Percentiles rank a stretch among this genome's conserved stretches.
Conservation (phyloP, 2,797 vertebrate genomes). For the Paratrypauchen microcephalus region DNA sequence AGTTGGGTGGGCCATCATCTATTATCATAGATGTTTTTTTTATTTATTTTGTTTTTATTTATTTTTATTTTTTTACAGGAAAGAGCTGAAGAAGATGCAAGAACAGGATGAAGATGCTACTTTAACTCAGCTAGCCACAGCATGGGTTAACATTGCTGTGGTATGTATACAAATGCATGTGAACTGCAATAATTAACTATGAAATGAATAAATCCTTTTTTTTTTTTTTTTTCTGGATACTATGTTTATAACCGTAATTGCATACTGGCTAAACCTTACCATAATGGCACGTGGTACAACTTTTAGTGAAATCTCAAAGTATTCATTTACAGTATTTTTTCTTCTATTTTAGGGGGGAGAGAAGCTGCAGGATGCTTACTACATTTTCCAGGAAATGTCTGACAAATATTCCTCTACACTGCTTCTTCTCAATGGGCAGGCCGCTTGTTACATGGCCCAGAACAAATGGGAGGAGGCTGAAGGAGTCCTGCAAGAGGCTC, state of each 20-base stretch:
- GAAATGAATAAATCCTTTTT: too few relatives aligned
- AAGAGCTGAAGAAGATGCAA: slow-evolving; percentile 98
- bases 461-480: slow-evolving; percentile 96
- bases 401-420: slow-evolving; percentile 92
- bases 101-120: slow-evolving; percentile 96
- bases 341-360: slow-evolving; percentile 85
- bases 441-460: slow-evolving; percentile 91
- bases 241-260: neutral
- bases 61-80: slow-evolving; percentile 73
- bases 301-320: neutral
- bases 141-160: slow-evolving; percentile 92
- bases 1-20: neutral
- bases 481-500: slow-evolving; percentile 89
- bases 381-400: slow-evolving; percentile 98
- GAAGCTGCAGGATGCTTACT: slow-evolving; percentile 95
- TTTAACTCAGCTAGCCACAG: slow-evolving; percentile 92
- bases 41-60: neutral
- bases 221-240: too few relatives aligned
- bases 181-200: neutral
- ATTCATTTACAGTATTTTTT: neutral
- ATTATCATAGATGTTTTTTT: neutral
- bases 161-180: slow-evolving; percentile 69
- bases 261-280: neutral
- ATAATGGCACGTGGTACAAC: neutral
- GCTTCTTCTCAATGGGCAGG: slow-evolving; percentile 91